Percentiles rank a stretch among this genome's conserved stretches.
phyloP scores from a whole-genome alignment of 2,797 vertebrate species.

The Epinephelus awoara region DNA sequence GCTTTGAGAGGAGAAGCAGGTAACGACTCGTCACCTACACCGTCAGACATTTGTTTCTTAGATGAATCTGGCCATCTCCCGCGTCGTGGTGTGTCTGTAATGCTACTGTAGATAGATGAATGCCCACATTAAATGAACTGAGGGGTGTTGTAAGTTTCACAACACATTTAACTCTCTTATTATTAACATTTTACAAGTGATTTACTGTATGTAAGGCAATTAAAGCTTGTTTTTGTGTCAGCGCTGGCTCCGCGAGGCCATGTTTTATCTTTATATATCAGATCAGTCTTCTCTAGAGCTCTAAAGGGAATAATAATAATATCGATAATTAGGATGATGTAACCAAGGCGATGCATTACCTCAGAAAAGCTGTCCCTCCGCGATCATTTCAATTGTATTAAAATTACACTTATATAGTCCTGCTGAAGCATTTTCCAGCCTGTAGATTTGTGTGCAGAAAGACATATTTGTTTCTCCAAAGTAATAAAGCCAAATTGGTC shows the following conservation, averaged over 20 bases:
- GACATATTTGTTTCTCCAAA: slow-evolving; percentile 47
- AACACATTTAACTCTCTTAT: background rate
- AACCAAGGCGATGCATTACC: slow-evolving; percentile 23
- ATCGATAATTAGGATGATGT: slow-evolving; percentile 28
- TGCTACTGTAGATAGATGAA: background rate
- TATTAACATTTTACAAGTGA: slow-evolving; percentile 23
- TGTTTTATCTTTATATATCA: slow-evolving; percentile 43
- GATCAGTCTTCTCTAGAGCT: slow-evolving; percentile 25
- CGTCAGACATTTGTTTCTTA: background rate
- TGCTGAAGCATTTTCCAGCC: background rate
- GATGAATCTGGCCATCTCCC: background rate
- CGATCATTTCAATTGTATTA: slow-evolving; percentile 11
- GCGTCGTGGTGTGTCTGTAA: background rate
- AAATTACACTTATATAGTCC: slow-evolving; percentile 19
- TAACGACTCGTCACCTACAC: slow-evolving; percentile 75
- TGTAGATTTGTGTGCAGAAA: slow-evolving; percentile 25
- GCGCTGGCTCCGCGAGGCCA: background rate
- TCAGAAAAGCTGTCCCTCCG: slow-evolving; percentile 33
- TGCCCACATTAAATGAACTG: background rate
- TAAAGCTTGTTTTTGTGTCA: slow-evolving; percentile 28
- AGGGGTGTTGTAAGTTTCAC: background rate
- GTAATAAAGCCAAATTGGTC: slow-evolving; percentile 62
- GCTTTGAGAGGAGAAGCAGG: slow-evolving; percentile 99
- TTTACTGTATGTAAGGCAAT: background rate
- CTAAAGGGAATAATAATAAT: slow-evolving; percentile 30